A percentile compares a stretch with the other conserved stretches of the same genome.
Evolutionary conservation across 2,888 invertebrate genomes (phyloP).

Genomic region (Microchrysa polita): DNA sequence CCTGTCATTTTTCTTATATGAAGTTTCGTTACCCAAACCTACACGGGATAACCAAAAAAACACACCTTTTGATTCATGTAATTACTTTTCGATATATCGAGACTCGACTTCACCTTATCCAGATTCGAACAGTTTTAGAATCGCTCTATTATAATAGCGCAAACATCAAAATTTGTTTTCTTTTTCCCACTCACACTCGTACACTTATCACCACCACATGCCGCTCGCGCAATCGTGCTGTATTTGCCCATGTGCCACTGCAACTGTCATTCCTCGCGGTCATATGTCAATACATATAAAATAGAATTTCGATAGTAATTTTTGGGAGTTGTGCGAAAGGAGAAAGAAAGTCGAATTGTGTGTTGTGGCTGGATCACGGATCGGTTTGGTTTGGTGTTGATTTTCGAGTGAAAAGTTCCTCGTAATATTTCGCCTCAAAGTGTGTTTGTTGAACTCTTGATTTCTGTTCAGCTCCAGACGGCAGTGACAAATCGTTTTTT

Average conservation of each 20-base stretch:
- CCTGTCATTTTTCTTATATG: no score
- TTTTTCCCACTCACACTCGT: neutral
- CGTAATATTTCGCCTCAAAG: neutral
- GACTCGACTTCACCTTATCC: no score
- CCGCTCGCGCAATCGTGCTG: neutral
- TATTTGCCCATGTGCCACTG: constrained; percentile 25
- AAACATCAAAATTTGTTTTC: neutral
- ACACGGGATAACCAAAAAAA: no score
- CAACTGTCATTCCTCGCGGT: constrained; percentile 37
- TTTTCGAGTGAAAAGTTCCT: constrained; percentile 10
- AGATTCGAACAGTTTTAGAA: neutral
- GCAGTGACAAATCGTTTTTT: no score
- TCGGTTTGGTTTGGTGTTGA: constrained; percentile 18
- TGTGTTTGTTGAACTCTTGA: no score
- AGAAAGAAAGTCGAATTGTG: constrained; percentile 33
- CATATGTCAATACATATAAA: constrained; percentile 38
- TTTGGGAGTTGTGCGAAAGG: constrained; percentile 34
- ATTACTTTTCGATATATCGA: no score
- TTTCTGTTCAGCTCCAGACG: no score
- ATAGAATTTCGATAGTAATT: constrained; percentile 38
- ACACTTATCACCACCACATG: neutral
- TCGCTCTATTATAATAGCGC: neutral
- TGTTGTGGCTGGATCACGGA: constrained; percentile 1
- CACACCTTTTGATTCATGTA: no score
- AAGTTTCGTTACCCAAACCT: no score